A percentile compares a stretch with the other conserved stretches of the same genome.
phyloP scores from a whole-genome alignment of 2,113 vertebrate species.

The Paramisgurnus dabryanus region DNA sequence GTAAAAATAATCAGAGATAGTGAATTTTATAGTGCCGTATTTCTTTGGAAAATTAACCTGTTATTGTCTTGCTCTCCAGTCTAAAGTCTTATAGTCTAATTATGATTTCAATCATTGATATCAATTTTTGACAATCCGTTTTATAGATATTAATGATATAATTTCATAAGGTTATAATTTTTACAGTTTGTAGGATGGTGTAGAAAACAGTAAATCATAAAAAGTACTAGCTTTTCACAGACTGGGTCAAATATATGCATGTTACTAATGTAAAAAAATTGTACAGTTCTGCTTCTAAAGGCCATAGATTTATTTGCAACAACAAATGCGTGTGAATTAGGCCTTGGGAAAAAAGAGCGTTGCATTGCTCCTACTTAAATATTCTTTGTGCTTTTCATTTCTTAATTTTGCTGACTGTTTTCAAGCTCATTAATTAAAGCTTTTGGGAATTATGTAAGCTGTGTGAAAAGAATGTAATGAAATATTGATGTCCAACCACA shows the following conservation, averaged over 20 bases:
- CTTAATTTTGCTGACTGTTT: slow-evolving; percentile 63
- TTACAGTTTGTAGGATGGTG: too few relatives aligned
- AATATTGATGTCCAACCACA: slow-evolving; percentile 77
- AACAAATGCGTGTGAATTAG: slow-evolving; percentile 29
- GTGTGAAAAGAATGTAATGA: slow-evolving; percentile 73
- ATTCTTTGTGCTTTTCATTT: slow-evolving; percentile 39
- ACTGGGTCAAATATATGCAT: too few relatives aligned
- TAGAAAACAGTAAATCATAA: too few relatives aligned
- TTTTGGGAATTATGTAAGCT: slow-evolving; percentile 70
- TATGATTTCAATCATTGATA: too few relatives aligned
- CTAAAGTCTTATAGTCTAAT: background rate
- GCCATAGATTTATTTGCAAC: background rate
- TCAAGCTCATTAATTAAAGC: slow-evolving; percentile 82
- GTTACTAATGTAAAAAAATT: background rate
- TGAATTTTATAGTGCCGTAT: background rate
- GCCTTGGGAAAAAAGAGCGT: slow-evolving; percentile 6
- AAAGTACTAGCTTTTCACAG: too few relatives aligned
- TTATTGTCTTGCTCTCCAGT: background rate
- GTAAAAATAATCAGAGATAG: too few relatives aligned
- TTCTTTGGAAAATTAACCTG: too few relatives aligned
- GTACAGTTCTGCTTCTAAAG: too few relatives aligned
- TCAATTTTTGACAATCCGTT: too few relatives aligned
- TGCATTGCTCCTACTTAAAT: background rate
- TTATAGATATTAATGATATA: too few relatives aligned
- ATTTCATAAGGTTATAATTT: too few relatives aligned